Evolutionary conservation across 2,113 vertebrate genomes (phyloP).

Genomic region (Thermophis baileyi): DNA sequence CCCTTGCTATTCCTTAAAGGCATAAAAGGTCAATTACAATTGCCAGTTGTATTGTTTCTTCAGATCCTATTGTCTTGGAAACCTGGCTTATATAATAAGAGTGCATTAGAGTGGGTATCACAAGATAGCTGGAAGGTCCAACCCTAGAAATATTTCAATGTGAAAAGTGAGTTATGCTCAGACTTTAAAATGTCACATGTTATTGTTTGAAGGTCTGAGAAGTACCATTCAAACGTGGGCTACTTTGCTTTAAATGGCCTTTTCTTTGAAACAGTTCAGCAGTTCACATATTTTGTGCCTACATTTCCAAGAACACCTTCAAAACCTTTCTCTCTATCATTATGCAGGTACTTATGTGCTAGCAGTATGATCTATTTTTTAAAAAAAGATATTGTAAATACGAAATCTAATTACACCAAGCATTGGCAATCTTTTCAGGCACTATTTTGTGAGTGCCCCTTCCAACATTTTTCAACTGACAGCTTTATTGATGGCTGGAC

Average conservation of each 20-base stretch:
- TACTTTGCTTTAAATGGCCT: neutral
- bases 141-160: neutral
- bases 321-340: neutral
- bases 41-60: neutral
- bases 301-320: neutral
- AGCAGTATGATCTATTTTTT: neutral
- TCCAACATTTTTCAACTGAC: neutral
- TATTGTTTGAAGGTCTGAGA: neutral
- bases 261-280: neutral
- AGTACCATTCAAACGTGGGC: neutral
- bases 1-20: neutral
- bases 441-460: neutral
- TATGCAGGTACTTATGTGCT: neutral
- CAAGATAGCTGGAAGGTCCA: neutral
- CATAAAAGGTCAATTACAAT: neutral
- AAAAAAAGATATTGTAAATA: neutral
- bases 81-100: neutral
- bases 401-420: neutral
- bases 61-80: neutral
- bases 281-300: neutral
- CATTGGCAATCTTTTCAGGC: neutral
- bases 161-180: neutral
- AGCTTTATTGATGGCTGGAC: neutral
- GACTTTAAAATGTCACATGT: neutral
- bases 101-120: neutral